Percentiles rank a stretch among this genome's conserved stretches.
Evolutionary conservation across 1,140 invertebrate species (phyloP).

Genomic region (Nymphalis io): DNA sequence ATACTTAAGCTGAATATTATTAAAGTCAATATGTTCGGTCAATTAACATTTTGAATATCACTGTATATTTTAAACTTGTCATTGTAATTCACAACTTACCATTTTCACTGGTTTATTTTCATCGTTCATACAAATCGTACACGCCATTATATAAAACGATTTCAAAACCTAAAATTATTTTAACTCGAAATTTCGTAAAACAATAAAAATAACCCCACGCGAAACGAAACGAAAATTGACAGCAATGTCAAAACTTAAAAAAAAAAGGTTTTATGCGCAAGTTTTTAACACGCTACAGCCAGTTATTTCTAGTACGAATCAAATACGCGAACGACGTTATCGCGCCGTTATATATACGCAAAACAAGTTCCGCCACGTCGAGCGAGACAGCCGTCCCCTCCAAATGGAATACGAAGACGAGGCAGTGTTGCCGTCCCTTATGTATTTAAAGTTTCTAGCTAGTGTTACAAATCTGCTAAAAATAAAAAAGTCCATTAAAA

Average conservation of each 20-base stretch:
- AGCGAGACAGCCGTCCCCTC: slow-evolving; percentile 13
- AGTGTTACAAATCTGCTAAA: too few relatives aligned
- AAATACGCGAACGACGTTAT: not conserved
- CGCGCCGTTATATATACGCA: not conserved
- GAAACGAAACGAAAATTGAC: not conserved
- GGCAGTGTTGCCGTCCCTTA: not conserved
- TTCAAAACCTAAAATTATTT: not conserved
- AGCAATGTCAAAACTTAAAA: not conserved
- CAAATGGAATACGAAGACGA: not conserved
- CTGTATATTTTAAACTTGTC: not conserved
- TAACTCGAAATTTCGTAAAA: not conserved
- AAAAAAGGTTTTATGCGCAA: not conserved
- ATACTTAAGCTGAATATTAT: too few relatives aligned
- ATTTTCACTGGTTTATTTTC: slow-evolving; percentile 56
- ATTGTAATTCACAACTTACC: slow-evolving; percentile 47
- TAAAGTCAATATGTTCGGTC: not conserved
- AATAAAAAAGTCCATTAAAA: too few relatives aligned
- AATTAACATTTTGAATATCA: not conserved
- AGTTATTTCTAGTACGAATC: not conserved
- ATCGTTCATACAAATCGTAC: slow-evolving; percentile 50
- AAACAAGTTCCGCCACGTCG: slow-evolving; percentile 17
- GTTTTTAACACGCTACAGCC: slow-evolving; percentile 9
- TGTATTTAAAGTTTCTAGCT: too few relatives aligned
- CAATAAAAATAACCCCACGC: not conserved
- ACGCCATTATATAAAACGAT: slow-evolving; percentile 53